These are phyloP conservation scores for Gobionotothen gibberifrons DNA, from an alignment of 2,797 vertebrate genomes.

Conservation along the genomic window DNA sequence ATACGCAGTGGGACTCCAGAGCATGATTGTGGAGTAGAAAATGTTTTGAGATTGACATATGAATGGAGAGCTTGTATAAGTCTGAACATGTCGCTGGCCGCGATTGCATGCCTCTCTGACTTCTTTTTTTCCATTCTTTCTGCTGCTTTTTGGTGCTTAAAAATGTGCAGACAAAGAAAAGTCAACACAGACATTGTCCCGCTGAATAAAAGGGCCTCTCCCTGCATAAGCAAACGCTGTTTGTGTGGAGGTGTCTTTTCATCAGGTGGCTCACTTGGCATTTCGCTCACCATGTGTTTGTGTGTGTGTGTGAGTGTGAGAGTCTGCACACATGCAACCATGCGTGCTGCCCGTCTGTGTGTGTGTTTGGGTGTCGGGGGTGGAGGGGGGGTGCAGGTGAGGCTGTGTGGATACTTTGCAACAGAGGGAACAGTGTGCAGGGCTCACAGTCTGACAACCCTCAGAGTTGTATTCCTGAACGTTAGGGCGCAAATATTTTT, in stretches of 20 bases:
- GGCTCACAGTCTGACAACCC: slow-evolving; percentile 74
- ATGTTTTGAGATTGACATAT: slow-evolving; percentile 64
- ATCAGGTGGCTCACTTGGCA: slow-evolving; percentile 75
- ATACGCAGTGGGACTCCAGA: slow-evolving; percentile 54
- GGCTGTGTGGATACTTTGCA: slow-evolving; percentile 69
- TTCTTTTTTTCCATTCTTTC: slow-evolving; percentile 61
- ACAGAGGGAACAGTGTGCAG: slow-evolving; percentile 82
- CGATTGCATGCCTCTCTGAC: slow-evolving; percentile 71
- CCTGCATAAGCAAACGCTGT: slow-evolving; percentile 81
- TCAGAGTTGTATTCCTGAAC: slow-evolving; percentile 74
- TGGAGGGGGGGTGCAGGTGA: slow-evolving; percentile 66
- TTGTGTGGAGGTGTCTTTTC: slow-evolving; percentile 82
- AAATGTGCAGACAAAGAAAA: slow-evolving; percentile 83
- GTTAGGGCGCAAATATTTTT: slow-evolving; percentile 81
- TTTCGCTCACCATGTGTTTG: slow-evolving; percentile 64
- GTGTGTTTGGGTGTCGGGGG: slow-evolving; percentile 46
- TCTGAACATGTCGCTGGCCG: slow-evolving; percentile 78
- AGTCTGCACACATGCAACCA: slow-evolving; percentile 52
- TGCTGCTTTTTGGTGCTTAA: slow-evolving; percentile 78
- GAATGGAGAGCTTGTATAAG: slow-evolving; percentile 71
- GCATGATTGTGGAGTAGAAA: slow-evolving; percentile 72
- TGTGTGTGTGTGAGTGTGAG: slow-evolving; percentile 27
- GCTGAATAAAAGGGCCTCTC: slow-evolving; percentile 80
- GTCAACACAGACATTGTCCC: slow-evolving; percentile 85
- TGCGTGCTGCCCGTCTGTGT: slow-evolving; percentile 61